Evolutionary conservation across 2,888 invertebrate species (phyloP).

Genomic region (Idaea biselata): DNA sequence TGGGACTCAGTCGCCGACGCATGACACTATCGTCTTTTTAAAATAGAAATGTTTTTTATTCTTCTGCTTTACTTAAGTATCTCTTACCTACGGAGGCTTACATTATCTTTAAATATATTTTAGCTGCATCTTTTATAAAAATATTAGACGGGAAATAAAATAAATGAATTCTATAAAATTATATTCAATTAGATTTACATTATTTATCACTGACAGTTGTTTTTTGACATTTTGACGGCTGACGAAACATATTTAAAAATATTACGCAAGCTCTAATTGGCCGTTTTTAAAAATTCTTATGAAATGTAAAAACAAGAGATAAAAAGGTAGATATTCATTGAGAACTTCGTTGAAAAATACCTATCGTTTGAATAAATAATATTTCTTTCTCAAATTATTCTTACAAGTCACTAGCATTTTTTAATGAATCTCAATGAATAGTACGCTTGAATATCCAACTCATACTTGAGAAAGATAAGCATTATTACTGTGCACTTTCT

Average conservation of each 20-base stretch:
- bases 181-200: no score
- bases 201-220: no score
- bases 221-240: no score
- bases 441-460: constrained; percentile 51
- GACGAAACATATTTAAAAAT: no score
- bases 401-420: neutral
- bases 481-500: constrained; percentile 58
- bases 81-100: no score
- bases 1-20: constrained; percentile 60
- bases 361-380: neutral
- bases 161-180: no score
- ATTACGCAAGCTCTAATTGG: no score
- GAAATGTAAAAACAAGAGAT: neutral
- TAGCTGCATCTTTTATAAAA: no score
- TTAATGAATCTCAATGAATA: constrained; percentile 22
- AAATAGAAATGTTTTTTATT: constrained; percentile 38
- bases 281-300: no score
- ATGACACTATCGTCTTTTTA: constrained; percentile 39
- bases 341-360: neutral
- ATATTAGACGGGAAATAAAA: no score
- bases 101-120: no score
- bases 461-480: constrained; percentile 64
- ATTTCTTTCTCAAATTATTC: neutral
- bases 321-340: neutral
- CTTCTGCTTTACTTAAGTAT: constrained; percentile 17